A percentile compares a stretch with the other conserved stretches of the same genome.
Conservation (phyloP, 2,888 invertebrate species). For the Terebella lapidaria region DNA sequence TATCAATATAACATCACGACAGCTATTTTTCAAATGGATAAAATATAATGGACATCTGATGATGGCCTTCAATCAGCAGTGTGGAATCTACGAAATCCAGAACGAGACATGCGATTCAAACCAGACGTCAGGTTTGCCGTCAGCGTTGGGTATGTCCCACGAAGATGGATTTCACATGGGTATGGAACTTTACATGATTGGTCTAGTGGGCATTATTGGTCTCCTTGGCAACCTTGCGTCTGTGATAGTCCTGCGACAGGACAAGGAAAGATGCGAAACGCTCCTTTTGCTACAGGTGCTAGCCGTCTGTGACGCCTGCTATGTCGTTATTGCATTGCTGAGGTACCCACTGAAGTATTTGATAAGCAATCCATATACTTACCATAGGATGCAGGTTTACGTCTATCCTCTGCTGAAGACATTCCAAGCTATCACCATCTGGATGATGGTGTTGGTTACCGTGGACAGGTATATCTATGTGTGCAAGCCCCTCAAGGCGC, state of each 20-base stretch:
- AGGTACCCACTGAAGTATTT: slow-evolving; percentile 24
- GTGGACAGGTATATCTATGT: slow-evolving; percentile 25
- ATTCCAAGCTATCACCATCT: slow-evolving; percentile 24
- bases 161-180: background rate
- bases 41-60: too few species aligned
- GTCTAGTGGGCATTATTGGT: slow-evolving; percentile 16
- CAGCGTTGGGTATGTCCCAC: too few species aligned
- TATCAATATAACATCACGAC: too few species aligned
- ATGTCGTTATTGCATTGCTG: slow-evolving; percentile 18
- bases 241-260: slow-evolving; percentile 18
- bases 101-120: background rate
- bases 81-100: background rate
- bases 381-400: slow-evolving; percentile 16
- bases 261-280: slow-evolving; percentile 20
- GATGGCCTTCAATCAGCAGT: background rate
- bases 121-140: background rate
- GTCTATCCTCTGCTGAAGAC: slow-evolving; percentile 24
- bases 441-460: slow-evolving; percentile 26
- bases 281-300: slow-evolving; percentile 21
- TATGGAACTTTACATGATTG: slow-evolving; percentile 18
- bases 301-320: slow-evolving; percentile 21
- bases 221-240: slow-evolving; percentile 19
- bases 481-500: slow-evolving; percentile 20
- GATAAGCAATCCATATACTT: slow-evolving; percentile 1
- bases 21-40: too few species aligned